Conservation (phyloP, 2,888 invertebrate genomes). For the Alentia gelatinosa region DNA sequence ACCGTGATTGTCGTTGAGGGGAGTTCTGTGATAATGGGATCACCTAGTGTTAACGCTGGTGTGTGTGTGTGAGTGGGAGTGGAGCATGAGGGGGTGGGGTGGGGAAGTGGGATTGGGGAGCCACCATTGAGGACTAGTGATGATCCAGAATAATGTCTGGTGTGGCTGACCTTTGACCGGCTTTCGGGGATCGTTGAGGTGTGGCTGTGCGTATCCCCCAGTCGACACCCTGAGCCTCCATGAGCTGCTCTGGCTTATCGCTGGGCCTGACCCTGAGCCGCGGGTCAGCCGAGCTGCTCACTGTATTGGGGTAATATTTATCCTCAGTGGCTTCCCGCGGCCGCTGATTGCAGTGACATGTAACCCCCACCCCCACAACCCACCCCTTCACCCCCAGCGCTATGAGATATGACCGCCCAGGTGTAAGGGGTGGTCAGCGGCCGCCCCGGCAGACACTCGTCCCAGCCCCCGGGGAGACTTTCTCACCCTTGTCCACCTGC, state of each 20-base stretch:
- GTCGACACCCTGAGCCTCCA: neutral
- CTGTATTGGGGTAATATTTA: constrained; percentile 29
- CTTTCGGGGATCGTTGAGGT: too few species aligned
- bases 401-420: neutral
- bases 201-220: neutral
- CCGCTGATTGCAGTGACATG: constrained; percentile 42
- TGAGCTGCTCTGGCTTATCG: neutral
- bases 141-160: constrained; percentile 22
- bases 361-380: neutral
- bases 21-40: too few species aligned
- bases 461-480: neutral
- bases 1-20: neutral
- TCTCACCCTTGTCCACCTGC: constrained; percentile 50
- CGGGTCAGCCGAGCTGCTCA: neutral
- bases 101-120: neutral
- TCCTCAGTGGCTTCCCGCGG: neutral
- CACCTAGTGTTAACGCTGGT: neutral
- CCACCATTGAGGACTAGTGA: neutral
- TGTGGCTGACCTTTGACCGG: too few species aligned
- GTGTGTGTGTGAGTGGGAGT: neutral
- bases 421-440: neutral
- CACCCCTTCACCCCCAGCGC: neutral
- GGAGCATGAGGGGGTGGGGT: neutral
- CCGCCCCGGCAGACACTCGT: neutral
- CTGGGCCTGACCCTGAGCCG: neutral